phyloP scores from a whole-genome alignment of 1,140 invertebrate species.

The Leucophenga varia region DNA sequence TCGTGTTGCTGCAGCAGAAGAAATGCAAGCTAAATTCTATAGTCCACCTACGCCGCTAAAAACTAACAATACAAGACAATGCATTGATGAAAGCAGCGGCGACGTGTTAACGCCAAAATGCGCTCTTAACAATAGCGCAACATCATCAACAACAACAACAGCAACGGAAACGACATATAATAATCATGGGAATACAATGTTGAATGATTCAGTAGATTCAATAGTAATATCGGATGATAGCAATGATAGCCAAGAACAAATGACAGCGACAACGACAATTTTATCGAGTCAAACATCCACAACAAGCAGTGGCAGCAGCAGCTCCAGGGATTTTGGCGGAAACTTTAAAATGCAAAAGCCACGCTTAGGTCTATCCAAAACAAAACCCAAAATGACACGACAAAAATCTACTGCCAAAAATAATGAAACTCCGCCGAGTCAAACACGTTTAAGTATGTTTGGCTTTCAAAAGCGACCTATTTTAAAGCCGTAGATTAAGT shows the following conservation, averaged over 20 bases:
- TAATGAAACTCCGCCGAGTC: constrained; percentile 26
- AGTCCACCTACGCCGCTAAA: constrained; percentile 8
- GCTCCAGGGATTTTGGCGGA: neutral
- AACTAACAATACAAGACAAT: neutral
- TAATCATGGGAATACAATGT: no score
- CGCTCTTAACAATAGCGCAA: no score
- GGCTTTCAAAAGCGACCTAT: constrained; percentile 43
- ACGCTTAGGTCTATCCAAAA: constrained; percentile 37
- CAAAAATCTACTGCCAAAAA: constrained; percentile 17
- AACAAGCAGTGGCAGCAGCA: constrained; percentile 14
- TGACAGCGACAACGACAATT: constrained; percentile 8
- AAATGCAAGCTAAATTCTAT: constrained; percentile 4
- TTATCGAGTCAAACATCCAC: constrained; percentile 19
- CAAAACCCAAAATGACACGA: constrained; percentile 8
- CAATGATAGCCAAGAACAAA: neutral
- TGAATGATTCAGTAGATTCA: no score
- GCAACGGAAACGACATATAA: no score
- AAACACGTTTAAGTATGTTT: constrained; percentile 49
- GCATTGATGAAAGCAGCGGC: no score
- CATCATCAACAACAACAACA: no score
- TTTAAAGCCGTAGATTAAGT: no score
- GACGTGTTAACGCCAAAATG: no score
- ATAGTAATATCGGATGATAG: neutral
- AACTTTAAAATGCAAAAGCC: constrained; percentile 7
- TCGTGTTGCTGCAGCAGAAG: neutral